Base-by-base conservation (phyloP, 2,888 invertebrate genomes). In the Thecophora atra region DNA sequence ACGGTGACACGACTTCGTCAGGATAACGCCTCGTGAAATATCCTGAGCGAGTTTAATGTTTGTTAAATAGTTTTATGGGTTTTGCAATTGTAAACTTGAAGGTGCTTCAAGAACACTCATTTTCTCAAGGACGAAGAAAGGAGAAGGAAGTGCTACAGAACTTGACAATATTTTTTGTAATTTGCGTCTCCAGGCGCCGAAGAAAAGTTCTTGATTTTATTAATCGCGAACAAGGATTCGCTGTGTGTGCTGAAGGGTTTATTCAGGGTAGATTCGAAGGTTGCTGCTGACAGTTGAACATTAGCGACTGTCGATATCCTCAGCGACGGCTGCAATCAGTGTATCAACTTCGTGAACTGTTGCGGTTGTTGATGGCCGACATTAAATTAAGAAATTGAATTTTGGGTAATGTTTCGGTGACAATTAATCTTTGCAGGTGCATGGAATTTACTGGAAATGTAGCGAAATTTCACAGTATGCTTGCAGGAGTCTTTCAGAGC, bases 61-160 rank as follows among this genome's bases (percentile, higher is more conserved):
- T 73, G 72, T 74, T 74, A 75, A 75, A 74, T 75, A 74, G 75
- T 74, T 75, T 74, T 72, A 69, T 60, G 56, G 44, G 64, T 47
- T 64, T 64, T 42, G 44, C 44, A 56, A n/a, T 17, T 11, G 7
- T 7, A 6, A n/a, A 47, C 47, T 47, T 30, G 37, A 21, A 17
- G 21, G 67, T 52, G 37, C 44, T 58, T 58, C 44, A 52, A 19
- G 28, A 52, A 47, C 44, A n/a, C 15, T 19, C 30, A 30, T 30
- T 8, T 26, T 66, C 30, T 66, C 6, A 64, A 26, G 26, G 1
- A 24, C 4, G 8, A 21, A 44, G 64, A 24, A 11, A 26, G 7
- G 24, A 8, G 42, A 17, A 42, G 28, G 15, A 26, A 37, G 56
- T 52, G 51, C 44, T 37, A 70, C 51, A 70, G 52, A 70, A 62